Evolutionary conservation across 2,113 vertebrate species (phyloP), one percentile per base, ranked within the genome.

Genomic region (Xyliphius kryptos): DNA sequence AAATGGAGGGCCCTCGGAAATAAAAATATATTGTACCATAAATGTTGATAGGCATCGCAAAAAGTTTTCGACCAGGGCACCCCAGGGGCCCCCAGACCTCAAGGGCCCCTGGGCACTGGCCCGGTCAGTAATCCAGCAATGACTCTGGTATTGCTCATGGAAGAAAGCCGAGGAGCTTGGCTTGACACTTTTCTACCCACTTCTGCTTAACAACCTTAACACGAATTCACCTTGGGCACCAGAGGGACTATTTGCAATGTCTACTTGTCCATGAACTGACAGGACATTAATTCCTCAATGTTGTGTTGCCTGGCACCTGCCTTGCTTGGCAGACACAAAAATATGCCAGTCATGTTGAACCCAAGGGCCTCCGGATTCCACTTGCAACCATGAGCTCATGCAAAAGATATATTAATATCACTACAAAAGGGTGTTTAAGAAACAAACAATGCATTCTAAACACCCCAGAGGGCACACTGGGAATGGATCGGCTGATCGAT

Each of bases 381-480:
- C 62, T 69, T 56, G 41, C 5, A 15, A 20, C 15, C 11, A 0
- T 20, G 70, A 78, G 75, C 76, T 76, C 37, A 50, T 37, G 66
- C 76, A 83, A 80, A 84, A 86, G 83, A 84, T 79, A 86, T 79
- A 87, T 83, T 74, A 82, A 85, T 84, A 83, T 81, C 77, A 70
- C 63, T 76, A 82, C 81, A 80, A 66, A 86, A 79, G 66, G 49
- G 47, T 67, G 56, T 54, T 72, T 64, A n/a, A 49, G 37, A 67
- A 64, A 71, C 73, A 65, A 78, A 85, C 81, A 82, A 86, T 83
- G 83, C 83, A 88, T 87, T 87, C 83, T 81, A 77, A 68, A 59
- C 69, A 61, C 74, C 77, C 58, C 65, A 62, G 70, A 68, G 80
- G 66, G 80, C 40, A 47, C 54, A 17, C 70, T 68, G 71, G 73